Percentiles rank a stretch among this genome's conserved stretches.
These are phyloP conservation scores for Parauchenoglanis punctatus DNA, from an alignment of 2,797 vertebrate species.

Conservation along the genomic window DNA sequence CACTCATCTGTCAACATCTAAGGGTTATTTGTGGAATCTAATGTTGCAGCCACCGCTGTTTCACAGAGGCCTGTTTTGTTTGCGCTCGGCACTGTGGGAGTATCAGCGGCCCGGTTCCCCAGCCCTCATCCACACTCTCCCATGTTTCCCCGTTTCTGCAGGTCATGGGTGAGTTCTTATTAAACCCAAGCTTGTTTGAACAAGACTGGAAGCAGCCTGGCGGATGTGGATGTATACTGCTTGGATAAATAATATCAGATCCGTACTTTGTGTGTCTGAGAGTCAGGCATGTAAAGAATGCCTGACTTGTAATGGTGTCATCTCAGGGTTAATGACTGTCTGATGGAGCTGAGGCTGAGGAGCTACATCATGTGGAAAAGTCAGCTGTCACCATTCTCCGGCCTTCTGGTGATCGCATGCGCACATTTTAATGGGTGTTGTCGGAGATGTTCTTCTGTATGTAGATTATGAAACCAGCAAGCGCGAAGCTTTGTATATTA, in stretches of 20 bases:
- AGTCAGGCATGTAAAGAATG: slow-evolving; percentile 33
- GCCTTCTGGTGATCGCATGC: neutral
- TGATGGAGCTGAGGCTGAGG: slow-evolving; percentile 28
- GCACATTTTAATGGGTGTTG: neutral
- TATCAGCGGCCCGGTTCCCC: slow-evolving; percentile 37
- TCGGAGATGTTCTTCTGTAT: neutral
- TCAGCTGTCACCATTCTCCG: neutral
- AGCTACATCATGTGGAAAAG: slow-evolving; percentile 25
- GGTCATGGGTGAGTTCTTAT: slow-evolving; percentile 48
- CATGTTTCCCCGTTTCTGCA: slow-evolving; percentile 20
- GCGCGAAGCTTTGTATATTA: neutral
- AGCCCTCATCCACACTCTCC: slow-evolving; percentile 22
- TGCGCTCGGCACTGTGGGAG: slow-evolving; percentile 37
- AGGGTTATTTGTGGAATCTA: slow-evolving; percentile 49
- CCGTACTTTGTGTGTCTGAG: slow-evolving; percentile 36
- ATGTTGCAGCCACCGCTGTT: slow-evolving; percentile 25
- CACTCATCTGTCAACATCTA: slow-evolving; percentile 33
- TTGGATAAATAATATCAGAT: slow-evolving; percentile 41
- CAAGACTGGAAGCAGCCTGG: slow-evolving; percentile 14
- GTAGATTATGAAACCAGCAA: neutral
- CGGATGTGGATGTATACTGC: slow-evolving; percentile 30
- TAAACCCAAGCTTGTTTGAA: slow-evolving; percentile 44
- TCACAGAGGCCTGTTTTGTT: slow-evolving; percentile 32
- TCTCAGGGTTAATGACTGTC: slow-evolving; percentile 34
- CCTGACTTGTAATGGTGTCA: slow-evolving; percentile 25